phyloP scores from a whole-genome alignment of 1,140 invertebrate species.

The Helicoverpa armigera region DNA sequence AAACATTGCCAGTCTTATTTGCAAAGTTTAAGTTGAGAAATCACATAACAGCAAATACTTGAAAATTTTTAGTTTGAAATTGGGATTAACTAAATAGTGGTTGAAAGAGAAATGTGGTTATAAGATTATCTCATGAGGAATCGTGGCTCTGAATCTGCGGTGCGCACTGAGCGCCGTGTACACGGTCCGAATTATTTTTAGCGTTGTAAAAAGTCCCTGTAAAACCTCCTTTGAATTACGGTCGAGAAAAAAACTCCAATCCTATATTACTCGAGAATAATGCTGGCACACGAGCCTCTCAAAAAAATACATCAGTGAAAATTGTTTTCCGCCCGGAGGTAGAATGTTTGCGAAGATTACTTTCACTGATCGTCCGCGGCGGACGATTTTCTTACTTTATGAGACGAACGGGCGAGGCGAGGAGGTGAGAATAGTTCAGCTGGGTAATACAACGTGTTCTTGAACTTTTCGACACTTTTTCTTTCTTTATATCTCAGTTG shows the following conservation, averaged over 20 bases:
- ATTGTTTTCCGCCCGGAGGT: conserved; percentile 68
- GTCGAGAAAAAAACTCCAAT: conserved; percentile 53
- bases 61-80: conserved; percentile 16
- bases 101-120: conserved; percentile 11
- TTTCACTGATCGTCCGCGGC: conserved; percentile 64
- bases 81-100: conserved; percentile 31
- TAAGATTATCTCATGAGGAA: conserved; percentile 34
- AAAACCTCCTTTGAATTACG: conserved; percentile 43
- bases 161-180: background rate
- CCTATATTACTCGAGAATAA: conserved; percentile 61
- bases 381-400: conserved; percentile 69
- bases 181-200: conserved; percentile 15
- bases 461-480: conserved; percentile 43
- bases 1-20: conserved; percentile 22
- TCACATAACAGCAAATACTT: conserved; percentile 25
- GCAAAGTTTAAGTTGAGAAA: conserved; percentile 11
- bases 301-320: conserved; percentile 68
- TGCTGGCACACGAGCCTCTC: conserved; percentile 55
- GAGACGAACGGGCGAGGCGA: conserved; percentile 58
- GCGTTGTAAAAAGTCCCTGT: conserved; percentile 20
- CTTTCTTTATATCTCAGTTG: conserved; percentile 5
- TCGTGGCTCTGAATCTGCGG: conserved; percentile 6
- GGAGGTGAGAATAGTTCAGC: conserved; percentile 61
- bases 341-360: conserved; percentile 67
- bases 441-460: conserved; percentile 51